These are phyloP conservation scores for Danionella cerebrum DNA, from an alignment of 2,113 vertebrate species.

Conservation along the genomic window DNA sequence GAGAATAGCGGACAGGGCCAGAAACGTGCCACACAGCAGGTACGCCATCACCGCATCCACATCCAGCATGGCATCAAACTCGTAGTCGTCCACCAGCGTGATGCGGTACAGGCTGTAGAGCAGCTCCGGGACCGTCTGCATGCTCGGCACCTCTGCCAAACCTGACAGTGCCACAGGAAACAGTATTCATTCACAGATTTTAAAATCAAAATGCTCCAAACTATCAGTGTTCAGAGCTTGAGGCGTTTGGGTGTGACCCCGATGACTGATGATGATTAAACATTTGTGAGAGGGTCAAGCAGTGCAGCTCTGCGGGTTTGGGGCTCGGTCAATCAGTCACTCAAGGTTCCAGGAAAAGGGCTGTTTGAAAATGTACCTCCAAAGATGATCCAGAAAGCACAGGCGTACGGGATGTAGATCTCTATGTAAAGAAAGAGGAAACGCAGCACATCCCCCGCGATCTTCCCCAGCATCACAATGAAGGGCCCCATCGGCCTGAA, in stretches of 20 bases:
- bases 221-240: no score
- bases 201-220: not conserved
- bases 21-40: constrained; percentile 59
- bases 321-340: no score
- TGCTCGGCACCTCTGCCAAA: constrained; percentile 47
- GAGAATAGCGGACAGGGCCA: constrained; percentile 55
- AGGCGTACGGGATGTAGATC: constrained; percentile 62
- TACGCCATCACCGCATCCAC: constrained; percentile 56
- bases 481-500: constrained; percentile 60
- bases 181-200: not conserved
- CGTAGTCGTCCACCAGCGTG: constrained; percentile 61
- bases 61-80: constrained; percentile 51
- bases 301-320: no score
- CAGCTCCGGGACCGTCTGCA: constrained; percentile 52
- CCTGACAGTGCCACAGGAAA: constrained; percentile 35
- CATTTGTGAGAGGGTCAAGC: no score
- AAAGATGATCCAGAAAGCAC: constrained; percentile 66
- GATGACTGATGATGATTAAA: no score
- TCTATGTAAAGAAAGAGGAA: constrained; percentile 64
- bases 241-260: no score
- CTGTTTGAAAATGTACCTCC: constrained; percentile 48
- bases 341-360: no score
- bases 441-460: constrained; percentile 50
- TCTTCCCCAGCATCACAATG: constrained; percentile 60
- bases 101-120: constrained; percentile 61